Evolutionary conservation across 2,888 invertebrate genomes (phyloP), one percentile per base, ranked within the genome.

Genomic region (Miltochrista miniata): DNA sequence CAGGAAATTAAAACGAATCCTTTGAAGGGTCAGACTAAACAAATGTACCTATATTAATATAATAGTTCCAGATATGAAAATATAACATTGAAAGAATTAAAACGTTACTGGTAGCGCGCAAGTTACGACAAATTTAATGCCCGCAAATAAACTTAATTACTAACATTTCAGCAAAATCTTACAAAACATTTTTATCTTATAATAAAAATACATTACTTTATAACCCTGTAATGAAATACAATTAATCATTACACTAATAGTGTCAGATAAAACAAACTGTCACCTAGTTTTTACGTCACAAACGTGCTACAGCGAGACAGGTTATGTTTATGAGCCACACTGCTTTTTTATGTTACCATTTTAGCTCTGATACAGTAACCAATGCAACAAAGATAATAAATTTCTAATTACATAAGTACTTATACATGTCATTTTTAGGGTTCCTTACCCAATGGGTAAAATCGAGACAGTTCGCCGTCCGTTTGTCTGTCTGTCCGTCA

Each of bases 321-420:
- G 49, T 63, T 54, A 18, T 33, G 44, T 44, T 62, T 46, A 10
- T 46, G 24, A 40, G 54, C 41, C 41, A 39, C 38, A 34, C 18
- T 37, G n/a, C 34, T 41, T 39, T 10, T n/a, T 36, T 47, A 45
- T 45, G 46, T 46, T 54, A 36, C 48, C 49, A 51, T 54, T 49
- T 52, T 40, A 54, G 54, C 18, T 36, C 18, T 49, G 51, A 45
- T 57, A 54, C 45, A 58, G 42, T 56, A 49, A 49, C 48, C 47
- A 52, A 56, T 42, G 39, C 53, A 34, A 59, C 48, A 64, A 62
- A 56, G 58, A 29, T 48, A 45, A 44, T 24, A 58, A 55, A 60
- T 52, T 56, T 59, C 54, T 53, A 35, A 50, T 76, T 74, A 49
- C 62, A 59, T 61, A 74, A 76, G 54, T 60, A 59, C 47, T 42